Conservation (phyloP, 2,888 invertebrate genomes). For the Callosobruchus maculatus region DNA sequence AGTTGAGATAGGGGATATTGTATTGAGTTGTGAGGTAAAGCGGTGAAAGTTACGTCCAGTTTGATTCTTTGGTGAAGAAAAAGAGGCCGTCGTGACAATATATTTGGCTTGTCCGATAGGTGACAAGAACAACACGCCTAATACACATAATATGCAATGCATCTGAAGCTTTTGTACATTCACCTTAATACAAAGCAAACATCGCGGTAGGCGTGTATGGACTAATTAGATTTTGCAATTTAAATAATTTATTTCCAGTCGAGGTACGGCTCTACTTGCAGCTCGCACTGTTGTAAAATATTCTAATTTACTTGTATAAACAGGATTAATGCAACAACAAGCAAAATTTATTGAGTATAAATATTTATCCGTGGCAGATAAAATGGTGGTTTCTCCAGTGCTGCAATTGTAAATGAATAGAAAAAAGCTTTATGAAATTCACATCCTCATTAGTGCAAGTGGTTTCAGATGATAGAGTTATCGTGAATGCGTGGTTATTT, state of each 20-base stretch:
- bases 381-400: not conserved
- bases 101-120: too few relatives aligned
- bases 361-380: constrained; percentile 6
- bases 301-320: constrained; percentile 11
- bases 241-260: constrained; percentile 10
- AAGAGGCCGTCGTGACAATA: too few relatives aligned
- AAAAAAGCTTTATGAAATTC: not conserved
- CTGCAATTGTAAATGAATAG: not conserved
- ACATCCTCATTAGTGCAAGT: not conserved
- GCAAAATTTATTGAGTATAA: constrained; percentile 4
- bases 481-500: not conserved
- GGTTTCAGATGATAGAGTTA: not conserved
- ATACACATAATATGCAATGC: too few relatives aligned
- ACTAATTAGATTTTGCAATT: constrained; percentile 3
- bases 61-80: too few relatives aligned
- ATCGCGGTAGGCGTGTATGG: constrained; percentile 4
- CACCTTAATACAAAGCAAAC: not conserved
- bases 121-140: too few relatives aligned
- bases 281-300: not conserved
- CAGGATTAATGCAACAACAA: constrained; percentile 7
- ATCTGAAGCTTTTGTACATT: not conserved
- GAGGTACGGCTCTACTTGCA: constrained; percentile 6
- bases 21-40: too few relatives aligned
- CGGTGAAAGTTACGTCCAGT: too few relatives aligned
- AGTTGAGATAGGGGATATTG: too few relatives aligned